A percentile compares a stretch with the other conserved stretches of the same genome.
Evolutionary conservation across 1,140 invertebrate species (phyloP).

Genomic region (Aphelenchoides avenae): DNA sequence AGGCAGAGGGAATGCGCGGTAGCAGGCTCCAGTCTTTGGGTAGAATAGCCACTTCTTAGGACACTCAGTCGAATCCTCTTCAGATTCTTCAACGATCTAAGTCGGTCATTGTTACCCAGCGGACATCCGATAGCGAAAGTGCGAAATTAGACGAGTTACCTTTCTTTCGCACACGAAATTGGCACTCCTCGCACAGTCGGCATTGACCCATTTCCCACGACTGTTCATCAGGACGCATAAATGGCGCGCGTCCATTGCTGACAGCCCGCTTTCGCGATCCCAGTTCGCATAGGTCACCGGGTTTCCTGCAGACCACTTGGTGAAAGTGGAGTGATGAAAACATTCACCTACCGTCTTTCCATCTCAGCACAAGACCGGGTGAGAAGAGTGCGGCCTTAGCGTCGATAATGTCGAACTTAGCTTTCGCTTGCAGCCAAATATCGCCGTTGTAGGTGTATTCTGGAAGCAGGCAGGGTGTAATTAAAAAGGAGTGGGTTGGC

Average conservation of each 20-base stretch:
- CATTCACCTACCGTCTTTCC: conserved; percentile 40
- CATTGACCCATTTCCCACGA: conserved; percentile 37
- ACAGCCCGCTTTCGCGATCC: conserved; percentile 30
- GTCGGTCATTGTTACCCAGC: too few species aligned
- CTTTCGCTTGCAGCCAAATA: conserved; percentile 46
- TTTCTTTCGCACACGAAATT: conserved; percentile 46
- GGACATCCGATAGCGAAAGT: too few species aligned
- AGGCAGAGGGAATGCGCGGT: conserved; percentile 23
- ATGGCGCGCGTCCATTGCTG: conserved; percentile 20
- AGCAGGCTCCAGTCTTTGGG: conserved; percentile 36
- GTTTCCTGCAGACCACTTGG: conserved; percentile 32
- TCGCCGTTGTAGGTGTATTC: conserved; percentile 32
- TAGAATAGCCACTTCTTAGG: conserved; percentile 31
- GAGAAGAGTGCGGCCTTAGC: conserved; percentile 37
- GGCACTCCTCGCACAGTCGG: conserved; percentile 27
- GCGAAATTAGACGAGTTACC: conserved; percentile 16
- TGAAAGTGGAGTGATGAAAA: background rate
- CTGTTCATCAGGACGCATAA: conserved; percentile 34
- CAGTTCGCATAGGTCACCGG: conserved; percentile 37
- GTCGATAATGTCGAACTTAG: conserved; percentile 45
- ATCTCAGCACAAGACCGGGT: conserved; percentile 42
- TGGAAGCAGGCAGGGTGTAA: conserved; percentile 16
- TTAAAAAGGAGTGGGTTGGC: conserved; percentile 10
- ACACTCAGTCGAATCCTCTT: conserved; percentile 19
- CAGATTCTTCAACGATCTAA: too few species aligned